These are phyloP conservation scores for Eumaeus atala DNA, from an alignment of 1,140 invertebrate genomes.

Conservation along the genomic window DNA sequence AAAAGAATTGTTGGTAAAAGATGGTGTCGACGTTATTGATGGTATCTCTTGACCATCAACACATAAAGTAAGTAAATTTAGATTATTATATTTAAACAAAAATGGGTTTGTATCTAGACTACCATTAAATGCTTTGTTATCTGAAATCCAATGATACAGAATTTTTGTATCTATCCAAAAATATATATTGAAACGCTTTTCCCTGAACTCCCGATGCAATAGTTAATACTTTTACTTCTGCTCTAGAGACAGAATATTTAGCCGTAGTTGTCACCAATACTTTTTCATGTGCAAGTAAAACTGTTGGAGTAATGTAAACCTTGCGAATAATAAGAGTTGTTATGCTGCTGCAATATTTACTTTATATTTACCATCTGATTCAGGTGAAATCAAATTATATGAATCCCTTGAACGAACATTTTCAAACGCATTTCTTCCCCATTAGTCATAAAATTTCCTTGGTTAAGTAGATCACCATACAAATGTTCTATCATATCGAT, in stretches of 20 bases:
- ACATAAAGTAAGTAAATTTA: conserved; percentile 45
- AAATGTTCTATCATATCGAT: conserved; percentile 38
- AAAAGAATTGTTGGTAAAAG: conserved; percentile 19
- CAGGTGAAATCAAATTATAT: conserved; percentile 43
- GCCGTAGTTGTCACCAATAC: conserved; percentile 44
- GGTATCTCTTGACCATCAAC: conserved; percentile 38
- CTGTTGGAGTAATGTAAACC: conserved; percentile 40
- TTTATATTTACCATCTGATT: conserved; percentile 28
- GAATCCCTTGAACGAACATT: conserved; percentile 40
- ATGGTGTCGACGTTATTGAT: conserved; percentile 29
- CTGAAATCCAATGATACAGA: conserved; percentile 54
- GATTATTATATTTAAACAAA: conserved; percentile 46
- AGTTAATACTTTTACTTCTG: conserved; percentile 48
- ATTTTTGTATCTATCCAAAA: conserved; percentile 50
- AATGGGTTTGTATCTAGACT: conserved; percentile 44
- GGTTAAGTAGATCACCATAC: conserved; percentile 48
- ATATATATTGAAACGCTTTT: conserved; percentile 45
- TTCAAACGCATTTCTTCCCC: conserved; percentile 49
- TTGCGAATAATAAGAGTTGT: conserved; percentile 41
- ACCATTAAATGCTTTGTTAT: conserved; percentile 54
- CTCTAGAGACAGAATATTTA: conserved; percentile 53
- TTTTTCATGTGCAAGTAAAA: conserved; percentile 47
- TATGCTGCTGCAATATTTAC: conserved; percentile 32
- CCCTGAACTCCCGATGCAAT: conserved; percentile 36
- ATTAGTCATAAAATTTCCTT: conserved; percentile 53